Base-by-base conservation (phyloP, 2,113 vertebrate genomes). In the Saguinus imperator region DNA sequence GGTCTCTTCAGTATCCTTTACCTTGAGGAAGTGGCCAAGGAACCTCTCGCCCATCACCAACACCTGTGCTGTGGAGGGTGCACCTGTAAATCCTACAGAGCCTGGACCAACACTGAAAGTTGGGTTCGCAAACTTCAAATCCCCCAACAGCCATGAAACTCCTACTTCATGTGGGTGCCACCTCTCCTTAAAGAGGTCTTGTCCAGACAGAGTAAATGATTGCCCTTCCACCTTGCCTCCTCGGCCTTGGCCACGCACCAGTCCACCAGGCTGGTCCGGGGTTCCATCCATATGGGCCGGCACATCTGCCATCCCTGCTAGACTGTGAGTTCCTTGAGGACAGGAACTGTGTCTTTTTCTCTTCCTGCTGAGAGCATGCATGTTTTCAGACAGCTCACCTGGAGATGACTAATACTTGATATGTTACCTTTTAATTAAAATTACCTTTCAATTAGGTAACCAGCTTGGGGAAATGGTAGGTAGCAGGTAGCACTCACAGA, bases 321-420 rank as follows among this genome's bases (percentile, higher is more conserved):
- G 94, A 96, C 93, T 94, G 77, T 94, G 94, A 96, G 88, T 70
- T 95, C 73, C 93, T 88, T 73, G 76, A 88, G 57, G 91, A 77
- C 91, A 89, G 76, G 58, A 66, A 73, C 32, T 4, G 6, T 3
- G 48, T 14, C 52, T 68, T 81, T 35, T 37, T 76, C 37, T 43
- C 40, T 61, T 3, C 80, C 84, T 79, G 48, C 57, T 76, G 23
- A 0, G 14, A 80, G 7, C 64, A 83, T 0, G 14, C 27, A 27
- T 68, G 23, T 64, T 88, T 89, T 70, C 89, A 55, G 50, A 82
- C 14, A 40, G 80, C 29, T n/a, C 12, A 11, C 76, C 37, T 0
- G 4, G 0, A 57, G 66, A 6, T n/a, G 58, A 73, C 40, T n/a
- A 48, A 8, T 21, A 79, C 35, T 45, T 6, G 43, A 32, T 23